Base-by-base conservation (phyloP, 2,797 vertebrate genomes). In the Pipistrellus kuhlii region DNA sequence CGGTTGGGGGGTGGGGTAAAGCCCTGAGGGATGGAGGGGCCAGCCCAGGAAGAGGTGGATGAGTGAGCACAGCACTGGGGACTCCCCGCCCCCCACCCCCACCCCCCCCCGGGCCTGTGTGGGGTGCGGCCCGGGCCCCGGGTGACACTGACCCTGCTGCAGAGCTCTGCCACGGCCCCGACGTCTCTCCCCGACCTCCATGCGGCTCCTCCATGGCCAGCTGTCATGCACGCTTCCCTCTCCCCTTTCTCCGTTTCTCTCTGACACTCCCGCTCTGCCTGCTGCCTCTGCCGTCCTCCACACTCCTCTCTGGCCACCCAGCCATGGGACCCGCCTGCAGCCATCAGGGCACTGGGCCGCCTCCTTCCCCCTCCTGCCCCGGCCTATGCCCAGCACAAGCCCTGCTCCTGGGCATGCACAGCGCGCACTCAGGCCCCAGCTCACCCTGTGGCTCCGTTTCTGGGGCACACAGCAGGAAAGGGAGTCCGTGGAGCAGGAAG, bases 401-500 rank as follows among this genome's bases (percentile, higher is more conserved):
- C n/a, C 8, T 23, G 35, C 18, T 6, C 75, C 84, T 10, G 10
- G 32, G 57, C 51, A 30, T 15, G 30, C 66, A 8, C n/a, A 6
- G 32, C 41, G 91, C 75, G 38, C 57, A 18, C 72, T 20, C 48
- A 25, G 64, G 75, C n/a, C 84, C 69, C 57, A 30, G 53, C 10
- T 82, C 44, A 81, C 44, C 46, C 71, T 59, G 35, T 12, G 20
- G 66, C 80, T 88, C 59, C 15, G 0, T 92, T 96, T 95, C 90
- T 95, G 89, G 96, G 93, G 15, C 53, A 11, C 95, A n/a, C 82
- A 64, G 91, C 86, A 71, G 88, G 94, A 94, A 51, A 48, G 27
- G 77, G 38, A 81, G 46, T 27, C 8, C 13, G 0, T 6, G n/a
- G 46, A 77, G 71, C 38, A 78, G 55, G 82, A 66, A 71, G 53